These are phyloP conservation scores for Catalaphyllia jardinei DNA, from an alignment of 64 coral and sea anemone genomes.

Conservation along the genomic window DNA sequence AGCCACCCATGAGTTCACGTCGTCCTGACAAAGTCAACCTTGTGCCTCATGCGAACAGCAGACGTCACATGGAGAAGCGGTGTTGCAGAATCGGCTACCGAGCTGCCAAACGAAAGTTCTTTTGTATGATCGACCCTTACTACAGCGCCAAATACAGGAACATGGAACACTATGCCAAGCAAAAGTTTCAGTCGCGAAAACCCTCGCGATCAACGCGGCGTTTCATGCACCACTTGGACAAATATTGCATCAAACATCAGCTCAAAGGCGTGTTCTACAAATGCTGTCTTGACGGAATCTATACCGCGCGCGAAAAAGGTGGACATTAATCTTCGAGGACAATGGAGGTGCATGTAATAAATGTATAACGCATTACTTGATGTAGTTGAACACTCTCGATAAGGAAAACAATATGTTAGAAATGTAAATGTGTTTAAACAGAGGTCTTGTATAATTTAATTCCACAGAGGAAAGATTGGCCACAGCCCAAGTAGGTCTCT, in stretches of 20 bases:
- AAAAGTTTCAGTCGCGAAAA: background rate
- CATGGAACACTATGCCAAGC: slow-evolving; percentile 21
- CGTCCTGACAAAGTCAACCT: background rate
- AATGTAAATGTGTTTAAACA: slow-evolving; percentile 9
- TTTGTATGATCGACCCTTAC: background rate
- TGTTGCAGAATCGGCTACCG: slow-evolving; percentile 22
- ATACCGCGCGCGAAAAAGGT: background rate
- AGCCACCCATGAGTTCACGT: background rate
- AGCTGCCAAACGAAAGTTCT: slow-evolving; percentile 13
- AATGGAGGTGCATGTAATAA: background rate
- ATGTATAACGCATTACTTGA: background rate
- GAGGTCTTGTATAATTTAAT: background rate
- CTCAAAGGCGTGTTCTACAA: slow-evolving; percentile 18
- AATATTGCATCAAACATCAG: slow-evolving; percentile 21
- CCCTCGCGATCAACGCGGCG: slow-evolving; percentile 1
- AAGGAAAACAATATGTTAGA: background rate
- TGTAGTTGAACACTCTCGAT: background rate
- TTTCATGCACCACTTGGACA: slow-evolving; percentile 5
- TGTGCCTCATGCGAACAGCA: background rate
- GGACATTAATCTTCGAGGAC: background rate
- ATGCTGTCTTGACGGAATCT: slow-evolving; percentile 11
- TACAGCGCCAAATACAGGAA: slow-evolving; percentile 20
- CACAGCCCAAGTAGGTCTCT: background rate
- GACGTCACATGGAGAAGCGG: background rate
- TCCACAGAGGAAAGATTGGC: background rate